These are phyloP conservation scores for Varanus salvator DNA, from an alignment of 2,113 vertebrate species.

Conservation along the genomic window DNA sequence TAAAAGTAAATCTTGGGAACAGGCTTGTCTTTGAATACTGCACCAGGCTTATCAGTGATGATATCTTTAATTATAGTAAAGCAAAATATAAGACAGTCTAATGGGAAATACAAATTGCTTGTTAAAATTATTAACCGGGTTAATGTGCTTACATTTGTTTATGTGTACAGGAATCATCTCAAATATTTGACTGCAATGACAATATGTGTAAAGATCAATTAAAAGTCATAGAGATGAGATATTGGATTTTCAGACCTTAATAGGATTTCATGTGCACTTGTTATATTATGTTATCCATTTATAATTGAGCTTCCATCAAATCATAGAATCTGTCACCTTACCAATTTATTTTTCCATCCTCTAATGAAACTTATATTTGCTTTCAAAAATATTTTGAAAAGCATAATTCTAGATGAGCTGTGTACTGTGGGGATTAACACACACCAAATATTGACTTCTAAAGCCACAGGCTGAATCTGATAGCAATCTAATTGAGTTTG, in stretches of 20 bases:
- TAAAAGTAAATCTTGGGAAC: slow-evolving; percentile 79
- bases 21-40: slow-evolving; percentile 76
- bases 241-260: slow-evolving; percentile 84
- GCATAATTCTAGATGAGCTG: slow-evolving; percentile 48
- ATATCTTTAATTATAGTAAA: slow-evolving; percentile 83
- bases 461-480: slow-evolving; percentile 45
- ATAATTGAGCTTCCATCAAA: slow-evolving; percentile 84
- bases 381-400: slow-evolving; percentile 74
- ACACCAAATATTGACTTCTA: slow-evolving; percentile 57
- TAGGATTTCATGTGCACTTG: slow-evolving; percentile 84
- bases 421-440: slow-evolving; percentile 30
- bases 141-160: slow-evolving; percentile 87
- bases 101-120: slow-evolving; percentile 85
- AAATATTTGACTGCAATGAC: slow-evolving; percentile 82
- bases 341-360: slow-evolving; percentile 80
- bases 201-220: slow-evolving; percentile 87
- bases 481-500: slow-evolving; percentile 48
- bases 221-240: slow-evolving; percentile 86
- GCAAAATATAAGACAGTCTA: slow-evolving; percentile 78
- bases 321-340: slow-evolving; percentile 78
- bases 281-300: slow-evolving; percentile 84
- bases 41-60: slow-evolving; percentile 76
- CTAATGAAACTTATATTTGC: slow-evolving; percentile 79
- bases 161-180: slow-evolving; percentile 79
- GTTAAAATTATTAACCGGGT: slow-evolving; percentile 84